Conservation (phyloP, 2,888 invertebrate species). For the Hydropsyche betteni region DNA sequence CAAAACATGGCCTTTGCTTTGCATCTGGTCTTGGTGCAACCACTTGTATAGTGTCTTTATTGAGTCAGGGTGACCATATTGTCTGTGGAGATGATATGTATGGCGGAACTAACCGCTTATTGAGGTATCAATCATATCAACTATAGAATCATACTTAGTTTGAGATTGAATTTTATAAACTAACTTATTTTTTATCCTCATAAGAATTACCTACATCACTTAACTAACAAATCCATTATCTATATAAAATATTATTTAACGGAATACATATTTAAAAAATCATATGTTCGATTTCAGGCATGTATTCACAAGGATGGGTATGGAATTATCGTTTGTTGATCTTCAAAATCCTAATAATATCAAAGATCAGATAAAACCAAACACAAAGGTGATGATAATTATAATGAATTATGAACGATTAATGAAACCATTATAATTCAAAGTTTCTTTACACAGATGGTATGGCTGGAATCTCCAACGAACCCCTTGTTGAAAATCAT, state of each 20-base stretch:
- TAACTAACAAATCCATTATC: not conserved
- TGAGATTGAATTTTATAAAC: no score
- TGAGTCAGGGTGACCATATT: constrained; percentile 89
- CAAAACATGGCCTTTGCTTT: constrained; percentile 83
- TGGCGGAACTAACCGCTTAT: constrained; percentile 87
- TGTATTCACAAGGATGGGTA: constrained; percentile 72
- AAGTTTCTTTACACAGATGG: constrained; percentile 66
- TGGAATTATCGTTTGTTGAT: constrained; percentile 82
- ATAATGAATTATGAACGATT: not conserved
- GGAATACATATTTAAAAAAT: not conserved
- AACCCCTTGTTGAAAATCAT: constrained; percentile 92
- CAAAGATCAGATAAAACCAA: constrained; percentile 74
- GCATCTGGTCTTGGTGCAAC: constrained; percentile 92
- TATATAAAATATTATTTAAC: not conserved
- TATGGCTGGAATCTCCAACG: constrained; percentile 97
- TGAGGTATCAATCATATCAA: constrained; percentile 59
- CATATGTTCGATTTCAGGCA: constrained; percentile 64
- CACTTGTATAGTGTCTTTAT: constrained; percentile 76
- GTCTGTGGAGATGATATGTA: constrained; percentile 93
- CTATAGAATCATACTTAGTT: no score
- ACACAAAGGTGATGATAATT: constrained; percentile 79
- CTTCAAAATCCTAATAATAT: constrained; percentile 74
- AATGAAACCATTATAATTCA: not conserved
- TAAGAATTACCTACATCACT: not conserved
- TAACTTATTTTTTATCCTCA: no score